Conservation (phyloP, 2,113 vertebrate species). For the Aspidoscelis tigris region DNA sequence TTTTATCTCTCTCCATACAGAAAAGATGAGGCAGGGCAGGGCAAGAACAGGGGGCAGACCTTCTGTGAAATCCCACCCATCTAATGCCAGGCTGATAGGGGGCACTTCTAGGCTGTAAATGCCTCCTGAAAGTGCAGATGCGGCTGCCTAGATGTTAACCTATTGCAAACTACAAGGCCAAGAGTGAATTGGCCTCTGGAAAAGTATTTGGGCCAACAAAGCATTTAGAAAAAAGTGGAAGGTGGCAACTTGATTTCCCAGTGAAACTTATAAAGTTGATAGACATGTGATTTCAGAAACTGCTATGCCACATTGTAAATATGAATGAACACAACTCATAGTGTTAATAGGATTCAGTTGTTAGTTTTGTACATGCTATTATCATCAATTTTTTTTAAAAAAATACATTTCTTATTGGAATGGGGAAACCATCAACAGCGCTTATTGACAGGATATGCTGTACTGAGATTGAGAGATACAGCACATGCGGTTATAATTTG, state of each 20-base stretch:
- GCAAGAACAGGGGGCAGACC: no score
- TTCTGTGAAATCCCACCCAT: no score
- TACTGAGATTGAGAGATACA: background rate
- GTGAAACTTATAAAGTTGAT: background rate
- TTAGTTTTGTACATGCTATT: background rate
- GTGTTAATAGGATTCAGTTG: background rate
- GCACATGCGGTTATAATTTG: background rate
- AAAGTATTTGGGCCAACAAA: background rate
- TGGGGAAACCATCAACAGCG: background rate
- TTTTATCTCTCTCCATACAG: no score
- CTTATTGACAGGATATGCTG: background rate
- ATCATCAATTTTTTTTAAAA: background rate
- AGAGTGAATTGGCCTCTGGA: background rate
- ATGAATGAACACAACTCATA: background rate
- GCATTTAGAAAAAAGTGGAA: background rate
- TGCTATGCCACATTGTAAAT: no score
- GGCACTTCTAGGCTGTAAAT: no score
- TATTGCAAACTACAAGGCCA: no score
- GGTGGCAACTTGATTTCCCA: background rate
- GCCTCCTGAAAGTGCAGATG: no score
- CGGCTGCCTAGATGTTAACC: no score
- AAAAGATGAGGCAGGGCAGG: no score
- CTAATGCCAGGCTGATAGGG: no score
- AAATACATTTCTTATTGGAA: background rate
- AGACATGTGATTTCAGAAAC: background rate